These are phyloP conservation scores for Cryptomyrus ogoouensis DNA, from an alignment of 2,113 vertebrate genomes.

Conservation along the genomic window DNA sequence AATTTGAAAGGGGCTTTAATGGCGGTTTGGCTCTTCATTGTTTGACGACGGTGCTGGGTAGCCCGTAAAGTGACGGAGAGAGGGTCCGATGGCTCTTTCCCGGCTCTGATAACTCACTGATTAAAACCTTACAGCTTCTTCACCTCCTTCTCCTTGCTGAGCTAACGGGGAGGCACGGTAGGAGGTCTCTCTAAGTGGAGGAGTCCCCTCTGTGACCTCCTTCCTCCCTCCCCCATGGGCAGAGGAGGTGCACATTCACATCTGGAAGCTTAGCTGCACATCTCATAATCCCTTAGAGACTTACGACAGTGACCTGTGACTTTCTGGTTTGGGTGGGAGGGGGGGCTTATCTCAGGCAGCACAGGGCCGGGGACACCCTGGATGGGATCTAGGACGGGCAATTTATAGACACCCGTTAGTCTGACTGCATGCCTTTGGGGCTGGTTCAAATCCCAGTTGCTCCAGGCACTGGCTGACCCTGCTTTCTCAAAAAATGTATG, in stretches of 20 bases:
- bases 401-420: background rate
- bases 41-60: slow-evolving; percentile 12
- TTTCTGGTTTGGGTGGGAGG: background rate
- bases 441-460: background rate
- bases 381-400: background rate
- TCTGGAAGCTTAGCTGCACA: background rate
- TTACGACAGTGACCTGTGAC: background rate
- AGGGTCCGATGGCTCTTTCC: slow-evolving; percentile 33
- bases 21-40: slow-evolving; percentile 29
- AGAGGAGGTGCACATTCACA: background rate
- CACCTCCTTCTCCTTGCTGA: background rate
- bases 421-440: background rate
- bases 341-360: background rate
- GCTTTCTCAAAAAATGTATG: background rate
- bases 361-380: background rate
- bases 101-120: slow-evolving; percentile 34
- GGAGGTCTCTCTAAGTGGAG: background rate
- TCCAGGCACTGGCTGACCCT: background rate
- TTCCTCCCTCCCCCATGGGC: background rate
- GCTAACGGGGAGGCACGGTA: background rate
- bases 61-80: slow-evolving; percentile 36
- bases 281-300: background rate
- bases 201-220: background rate
- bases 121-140: slow-evolving; percentile 18
- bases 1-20: slow-evolving; percentile 38